These are phyloP conservation scores for Takifugu bimaculatus DNA, from an alignment of 2,113 vertebrate species.

Conservation along the genomic window DNA sequence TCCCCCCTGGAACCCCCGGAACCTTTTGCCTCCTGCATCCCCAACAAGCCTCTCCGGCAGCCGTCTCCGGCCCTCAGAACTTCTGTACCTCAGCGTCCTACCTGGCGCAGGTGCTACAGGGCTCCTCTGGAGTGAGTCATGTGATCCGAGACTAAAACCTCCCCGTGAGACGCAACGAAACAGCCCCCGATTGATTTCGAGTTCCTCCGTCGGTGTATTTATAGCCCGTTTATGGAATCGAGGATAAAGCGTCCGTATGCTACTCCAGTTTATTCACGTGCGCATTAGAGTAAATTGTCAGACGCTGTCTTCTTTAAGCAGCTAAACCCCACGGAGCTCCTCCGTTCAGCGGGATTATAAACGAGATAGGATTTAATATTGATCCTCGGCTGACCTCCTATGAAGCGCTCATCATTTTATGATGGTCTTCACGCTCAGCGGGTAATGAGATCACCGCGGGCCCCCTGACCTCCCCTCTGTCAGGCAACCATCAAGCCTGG, in stretches of 20 bases:
- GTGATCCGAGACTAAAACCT: too few relatives aligned
- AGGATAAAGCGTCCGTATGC: conserved; percentile 38
- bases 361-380: conserved; percentile 73
- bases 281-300: conserved; percentile 64
- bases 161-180: too few relatives aligned
- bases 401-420: conserved; percentile 72
- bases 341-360: conserved; percentile 68
- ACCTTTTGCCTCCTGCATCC: conserved; percentile 34
- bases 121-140: too few relatives aligned
- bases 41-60: too few relatives aligned
- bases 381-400: conserved; percentile 73
- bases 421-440: conserved; percentile 62
- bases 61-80: too few relatives aligned
- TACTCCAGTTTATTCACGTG: conserved; percentile 61
- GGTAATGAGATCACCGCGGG: conserved; percentile 68
- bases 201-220: conserved; percentile 55
- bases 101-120: too few relatives aligned
- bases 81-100: too few relatives aligned
- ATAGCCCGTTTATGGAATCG: conserved; percentile 39
- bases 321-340: conserved; percentile 51
- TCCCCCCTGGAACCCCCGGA: conserved; percentile 34
- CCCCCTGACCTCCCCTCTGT: conserved; percentile 50
- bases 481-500: conserved; percentile 27
- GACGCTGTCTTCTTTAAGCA: conserved; percentile 49
- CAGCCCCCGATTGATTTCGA: too few relatives aligned